Base-by-base conservation (phyloP, 2,888 invertebrate species). In the Spisula solida region DNA sequence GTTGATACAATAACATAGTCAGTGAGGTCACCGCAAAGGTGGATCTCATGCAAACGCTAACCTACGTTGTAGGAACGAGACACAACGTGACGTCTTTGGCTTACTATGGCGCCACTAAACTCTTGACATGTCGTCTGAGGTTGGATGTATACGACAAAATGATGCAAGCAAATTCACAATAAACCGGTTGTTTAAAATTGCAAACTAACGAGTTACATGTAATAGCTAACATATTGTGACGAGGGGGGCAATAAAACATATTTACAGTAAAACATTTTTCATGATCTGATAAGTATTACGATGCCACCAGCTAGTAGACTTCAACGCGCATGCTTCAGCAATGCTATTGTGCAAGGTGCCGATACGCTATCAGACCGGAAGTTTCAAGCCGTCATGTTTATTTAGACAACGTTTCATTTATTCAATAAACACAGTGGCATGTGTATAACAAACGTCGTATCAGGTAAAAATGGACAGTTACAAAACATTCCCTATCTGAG, bases 111-210 rank as follows among this genome's bases (percentile, higher is more conserved):
- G 60, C 60, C 60, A 25, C 20, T 25, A 66, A 66, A 25, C 60
- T n/a, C 60, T 66, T 66, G 60, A 66, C 25, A 66, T 25, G 8
- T 66, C 25, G 25, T 66, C 25, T 66, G 60, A 66, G 60, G 60
- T 60, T 25, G 25, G 25, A 66, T 66, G n/a, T n/a, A 25, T 66
- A 6, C 12, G 12, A 66, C n/a, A 25, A 25, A 66, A 66, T 66
- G 60, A 66, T 66, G 60, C n/a, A 66, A 66, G 60, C 20, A 66
- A 66, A 66, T 25, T 66, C 60, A 66, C 60, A 66, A 66, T 66
- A 66, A 66, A 66, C 60, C 60, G 25, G 60, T 66, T 66, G 60
- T 66, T 66, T 25, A 1, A 66, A 25, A 66, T 25, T 66, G 25
- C 25, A 10, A 66, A 25, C 25, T 66, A 66, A 66, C 25, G 60